phyloP scores from a whole-genome alignment of 2,113 vertebrate species.

The Butorides virescens region DNA sequence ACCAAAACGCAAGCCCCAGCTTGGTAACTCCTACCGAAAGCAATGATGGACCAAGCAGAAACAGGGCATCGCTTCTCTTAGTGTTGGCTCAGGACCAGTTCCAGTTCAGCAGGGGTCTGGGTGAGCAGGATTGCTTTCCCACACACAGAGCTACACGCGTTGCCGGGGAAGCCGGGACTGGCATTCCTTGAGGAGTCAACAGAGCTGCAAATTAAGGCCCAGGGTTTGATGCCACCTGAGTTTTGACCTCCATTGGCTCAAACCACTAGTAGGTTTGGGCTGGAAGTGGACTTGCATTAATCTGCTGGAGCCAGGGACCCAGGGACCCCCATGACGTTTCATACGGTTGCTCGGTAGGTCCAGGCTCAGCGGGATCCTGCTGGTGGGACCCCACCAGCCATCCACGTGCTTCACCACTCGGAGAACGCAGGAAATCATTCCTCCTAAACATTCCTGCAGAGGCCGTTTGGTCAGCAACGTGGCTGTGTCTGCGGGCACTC shows the following conservation, averaged over 20 bases:
- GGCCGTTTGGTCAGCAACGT: too few species aligned
- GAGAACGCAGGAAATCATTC: fast-evolving
- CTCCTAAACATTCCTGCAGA: neutral
- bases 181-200: fast-evolving
- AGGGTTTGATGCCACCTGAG: neutral
- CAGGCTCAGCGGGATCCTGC: fast-evolving
- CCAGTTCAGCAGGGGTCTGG: neutral
- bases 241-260: neutral
- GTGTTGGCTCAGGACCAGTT: neutral
- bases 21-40: fast-evolving
- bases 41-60: fast-evolving
- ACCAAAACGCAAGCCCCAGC: neutral
- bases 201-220: neutral
- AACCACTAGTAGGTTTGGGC: fast-evolving
- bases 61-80: too few species aligned
- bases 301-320: neutral
- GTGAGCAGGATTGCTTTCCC: neutral
- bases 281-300: neutral
- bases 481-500: neutral
- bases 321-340: fast-evolving
- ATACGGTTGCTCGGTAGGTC: fast-evolving
- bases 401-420: fast-evolving
- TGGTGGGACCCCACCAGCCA: neutral
- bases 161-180: neutral
- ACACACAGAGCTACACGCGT: too few species aligned